phyloP scores from a whole-genome alignment of 35 echinoderm and acorn worm species.

The Chiridota heheva region DNA sequence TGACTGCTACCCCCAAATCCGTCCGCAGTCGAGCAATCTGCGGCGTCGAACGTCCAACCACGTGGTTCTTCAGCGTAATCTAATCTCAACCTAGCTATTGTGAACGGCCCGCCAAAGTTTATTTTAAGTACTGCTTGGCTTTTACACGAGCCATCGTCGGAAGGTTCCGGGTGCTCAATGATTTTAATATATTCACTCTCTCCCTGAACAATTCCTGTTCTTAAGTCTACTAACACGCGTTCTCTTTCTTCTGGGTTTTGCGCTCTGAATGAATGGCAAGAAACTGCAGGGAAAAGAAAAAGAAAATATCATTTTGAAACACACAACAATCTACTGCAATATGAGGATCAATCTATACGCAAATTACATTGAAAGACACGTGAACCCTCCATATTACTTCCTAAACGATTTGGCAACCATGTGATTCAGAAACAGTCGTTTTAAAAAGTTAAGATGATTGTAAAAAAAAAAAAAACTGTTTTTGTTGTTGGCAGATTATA shows the following conservation, averaged over 20 bases:
- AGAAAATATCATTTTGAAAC: no score
- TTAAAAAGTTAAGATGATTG: no score
- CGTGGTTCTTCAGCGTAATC: slow-evolving; percentile 71
- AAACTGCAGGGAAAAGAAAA: slow-evolving; percentile 6
- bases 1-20: slow-evolving; percentile 82
- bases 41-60: slow-evolving; percentile 92
- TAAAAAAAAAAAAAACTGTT: no score
- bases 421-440: no score
- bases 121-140: slow-evolving; percentile 82
- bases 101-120: slow-evolving; percentile 77
- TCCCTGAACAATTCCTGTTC: slow-evolving; percentile 72
- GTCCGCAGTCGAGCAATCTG: slow-evolving; percentile 77
- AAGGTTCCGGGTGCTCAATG: slow-evolving; percentile 70
- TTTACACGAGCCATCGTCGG: slow-evolving; percentile 51
- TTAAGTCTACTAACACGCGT: slow-evolving; percentile 56
- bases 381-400: no score
- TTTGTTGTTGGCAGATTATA: no score
- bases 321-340: no score
- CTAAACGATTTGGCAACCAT: no score
- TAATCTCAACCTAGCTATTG: slow-evolving; percentile 68
- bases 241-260: slow-evolving; percentile 23
- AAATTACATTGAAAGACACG: no score
- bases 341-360: no score
- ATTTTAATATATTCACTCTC: slow-evolving; percentile 61
- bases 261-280: slow-evolving; percentile 30